Evolutionary conservation across 2,113 vertebrate species (phyloP), one percentile per base, ranked within the genome.

Genomic region (Leuciscus idus): DNA sequence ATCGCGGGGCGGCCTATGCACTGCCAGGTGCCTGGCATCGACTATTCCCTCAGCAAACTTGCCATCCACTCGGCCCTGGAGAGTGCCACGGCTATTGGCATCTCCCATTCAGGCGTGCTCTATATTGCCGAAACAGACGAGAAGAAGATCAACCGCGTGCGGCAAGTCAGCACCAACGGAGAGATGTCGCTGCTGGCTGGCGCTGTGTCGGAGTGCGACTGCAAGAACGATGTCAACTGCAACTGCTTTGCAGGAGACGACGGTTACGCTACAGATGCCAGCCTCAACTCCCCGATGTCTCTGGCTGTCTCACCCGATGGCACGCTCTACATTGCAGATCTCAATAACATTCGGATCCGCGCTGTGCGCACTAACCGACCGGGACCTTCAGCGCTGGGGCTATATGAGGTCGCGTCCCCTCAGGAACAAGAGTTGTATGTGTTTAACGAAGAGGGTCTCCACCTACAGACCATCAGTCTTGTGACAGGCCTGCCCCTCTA

Each of bases 1-100:
- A 98, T 99, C 73, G 98, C 98, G 1, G 98, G 98, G 17, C 96
- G 98, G 72, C 98, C 98, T 80, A 99, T 99, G 98, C 98, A 99
- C 91, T 99, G 98, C 91, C 98, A 99, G 91, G 98, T 99, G 73
- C 98, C 98, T 0, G 98, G 98, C 85, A 99, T 99, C 33, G 98
- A 99, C 96, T 99, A 99, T 93, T 99, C 98, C n/a, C 97, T 99
- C 90, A 99, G 98, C 93, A 98, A 98, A 88, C 95, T 99, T 89
- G 98, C 98, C 88, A 99, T 99, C 90, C 98, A 99, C 86, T 97
- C 98, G 0, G 98, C 98, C 15, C 94, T 99, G 91, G 98, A 99
- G 92, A 98, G 98, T 26, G 98, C 98, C 94, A 98, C 97, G 2
- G 97, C 98, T 93, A 97, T 99, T 46, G 97, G 97, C 85, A 95